Percentiles rank a stretch among this genome's conserved stretches.
Conservation (phyloP, 2,888 invertebrate species). For the Lepidocyrtoides sp. region DNA sequence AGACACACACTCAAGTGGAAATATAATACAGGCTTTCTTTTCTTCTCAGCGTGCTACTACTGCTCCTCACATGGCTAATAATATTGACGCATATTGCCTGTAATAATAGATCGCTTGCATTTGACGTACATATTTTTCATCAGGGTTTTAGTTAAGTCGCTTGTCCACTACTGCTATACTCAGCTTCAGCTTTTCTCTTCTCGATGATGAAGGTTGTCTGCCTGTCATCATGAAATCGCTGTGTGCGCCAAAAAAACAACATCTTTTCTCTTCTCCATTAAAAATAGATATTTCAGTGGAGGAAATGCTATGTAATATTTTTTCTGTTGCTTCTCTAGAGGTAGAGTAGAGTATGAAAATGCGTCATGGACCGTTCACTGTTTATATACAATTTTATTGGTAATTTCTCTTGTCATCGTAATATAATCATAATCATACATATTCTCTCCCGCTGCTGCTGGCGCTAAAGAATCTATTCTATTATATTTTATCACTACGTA, state of each 20-base stretch:
- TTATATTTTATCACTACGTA: neutral
- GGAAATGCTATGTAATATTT: neutral
- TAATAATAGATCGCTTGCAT: neutral
- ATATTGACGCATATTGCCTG: neutral
- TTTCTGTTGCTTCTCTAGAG: too few relatives aligned
- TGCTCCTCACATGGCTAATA: neutral
- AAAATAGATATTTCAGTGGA: too few relatives aligned
- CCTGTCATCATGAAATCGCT: too few relatives aligned
- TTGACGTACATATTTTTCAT: neutral
- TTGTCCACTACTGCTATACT: neutral
- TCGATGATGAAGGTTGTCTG: too few relatives aligned
- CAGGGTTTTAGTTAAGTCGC: neutral
- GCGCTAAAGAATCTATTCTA: neutral
- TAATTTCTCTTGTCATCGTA: neutral
- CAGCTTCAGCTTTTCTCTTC: too few relatives aligned
- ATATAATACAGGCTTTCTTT: too few relatives aligned
- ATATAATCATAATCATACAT: too few relatives aligned
- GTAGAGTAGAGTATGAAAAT: neutral
- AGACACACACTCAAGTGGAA: too few relatives aligned
- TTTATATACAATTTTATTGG: neutral
- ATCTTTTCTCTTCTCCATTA: too few relatives aligned
- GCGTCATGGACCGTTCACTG: neutral
- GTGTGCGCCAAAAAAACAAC: too few relatives aligned
- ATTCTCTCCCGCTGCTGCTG: too few relatives aligned
- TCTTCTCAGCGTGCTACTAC: neutral